A percentile compares a stretch with the other conserved stretches of the same genome.
These are phyloP conservation scores for Luscinia luscinia DNA, from an alignment of 2,797 vertebrate genomes.

Conservation along the genomic window DNA sequence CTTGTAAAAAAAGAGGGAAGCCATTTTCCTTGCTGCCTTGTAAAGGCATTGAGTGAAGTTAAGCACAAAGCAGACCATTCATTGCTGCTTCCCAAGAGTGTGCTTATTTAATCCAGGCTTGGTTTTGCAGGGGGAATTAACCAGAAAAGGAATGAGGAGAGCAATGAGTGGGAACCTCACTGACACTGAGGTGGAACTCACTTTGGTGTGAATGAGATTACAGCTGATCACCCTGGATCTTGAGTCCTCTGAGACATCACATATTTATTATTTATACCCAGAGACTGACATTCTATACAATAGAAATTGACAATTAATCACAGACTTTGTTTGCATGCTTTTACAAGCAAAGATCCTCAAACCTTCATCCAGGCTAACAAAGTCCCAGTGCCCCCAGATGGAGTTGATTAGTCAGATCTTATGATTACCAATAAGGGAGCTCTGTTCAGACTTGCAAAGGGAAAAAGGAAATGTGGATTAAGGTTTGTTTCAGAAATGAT, in stretches of 20 bases:
- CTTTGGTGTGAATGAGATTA: neutral
- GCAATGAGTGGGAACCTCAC: neutral
- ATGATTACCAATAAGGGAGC: neutral
- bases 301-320: conserved; percentile 15
- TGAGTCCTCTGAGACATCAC: neutral
- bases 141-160: neutral
- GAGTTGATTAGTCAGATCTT: neutral
- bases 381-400: neutral
- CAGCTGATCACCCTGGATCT: neutral
- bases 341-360: neutral
- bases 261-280: neutral
- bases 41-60: neutral
- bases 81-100: neutral
- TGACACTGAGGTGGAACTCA: neutral
- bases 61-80: neutral
- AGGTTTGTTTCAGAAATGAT: neutral
- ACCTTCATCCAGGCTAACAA: neutral
- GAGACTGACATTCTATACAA: neutral
- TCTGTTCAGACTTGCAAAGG: neutral
- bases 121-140: neutral
- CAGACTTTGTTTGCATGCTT: neutral
- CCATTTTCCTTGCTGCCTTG: conserved; percentile 11
- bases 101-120: neutral
- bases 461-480: neutral
- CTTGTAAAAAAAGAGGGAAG: neutral